phyloP scores from a whole-genome alignment of 2,113 vertebrate genomes.

The Daboia siamensis region DNA sequence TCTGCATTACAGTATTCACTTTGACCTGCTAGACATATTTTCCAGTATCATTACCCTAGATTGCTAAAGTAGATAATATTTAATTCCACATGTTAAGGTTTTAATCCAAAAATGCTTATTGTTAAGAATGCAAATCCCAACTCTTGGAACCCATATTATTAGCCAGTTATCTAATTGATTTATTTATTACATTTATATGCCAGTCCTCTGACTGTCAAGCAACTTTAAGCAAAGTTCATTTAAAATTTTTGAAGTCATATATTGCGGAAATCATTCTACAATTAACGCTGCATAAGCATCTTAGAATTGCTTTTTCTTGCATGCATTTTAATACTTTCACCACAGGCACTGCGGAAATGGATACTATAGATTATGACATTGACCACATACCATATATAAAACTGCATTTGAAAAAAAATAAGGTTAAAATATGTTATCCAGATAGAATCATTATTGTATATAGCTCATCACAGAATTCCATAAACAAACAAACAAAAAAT shows the following conservation, averaged over 20 bases:
- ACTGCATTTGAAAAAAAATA: background rate
- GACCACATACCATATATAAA: background rate
- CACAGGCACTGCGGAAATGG: background rate
- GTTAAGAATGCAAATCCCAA: background rate
- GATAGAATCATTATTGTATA: background rate
- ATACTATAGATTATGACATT: background rate
- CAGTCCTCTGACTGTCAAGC: background rate
- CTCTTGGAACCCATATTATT: background rate
- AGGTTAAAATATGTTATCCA: background rate
- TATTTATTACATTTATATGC: background rate
- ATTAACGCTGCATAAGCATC: background rate
- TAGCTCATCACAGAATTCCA: background rate
- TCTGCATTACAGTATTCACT: background rate
- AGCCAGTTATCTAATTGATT: background rate
- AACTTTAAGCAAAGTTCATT: background rate
- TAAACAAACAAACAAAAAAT: background rate
- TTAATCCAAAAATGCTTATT: background rate
- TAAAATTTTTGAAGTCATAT: background rate
- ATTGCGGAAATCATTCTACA: background rate
- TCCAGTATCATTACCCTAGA: background rate
- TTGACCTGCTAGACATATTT: constrained; percentile 5
- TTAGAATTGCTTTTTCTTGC: background rate
- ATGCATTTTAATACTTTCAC: background rate
- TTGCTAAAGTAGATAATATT: constrained; percentile 15
- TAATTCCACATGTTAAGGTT: background rate